These are phyloP conservation scores for Daboia siamensis DNA, from an alignment of 2,113 vertebrate species.

Conservation along the genomic window DNA sequence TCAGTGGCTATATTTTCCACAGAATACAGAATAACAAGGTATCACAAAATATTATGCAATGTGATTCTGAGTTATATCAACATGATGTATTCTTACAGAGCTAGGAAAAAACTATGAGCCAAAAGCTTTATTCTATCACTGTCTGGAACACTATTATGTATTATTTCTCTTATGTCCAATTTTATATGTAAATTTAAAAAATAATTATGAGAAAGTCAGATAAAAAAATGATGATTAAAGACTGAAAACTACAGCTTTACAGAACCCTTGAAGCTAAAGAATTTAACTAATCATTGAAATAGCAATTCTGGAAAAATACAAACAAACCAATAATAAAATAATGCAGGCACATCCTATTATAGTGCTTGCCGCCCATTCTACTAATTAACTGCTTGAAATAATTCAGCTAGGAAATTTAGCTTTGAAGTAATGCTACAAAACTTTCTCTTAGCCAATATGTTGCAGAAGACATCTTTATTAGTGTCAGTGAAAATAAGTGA, in stretches of 20 bases:
- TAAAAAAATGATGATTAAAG: slow-evolving; percentile 1
- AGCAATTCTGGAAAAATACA: not conserved
- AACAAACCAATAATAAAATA: not conserved
- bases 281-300: not conserved
- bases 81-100: not conserved
- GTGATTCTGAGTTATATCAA: not conserved
- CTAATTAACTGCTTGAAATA: not conserved
- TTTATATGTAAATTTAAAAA: slow-evolving; percentile 3
- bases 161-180: not conserved
- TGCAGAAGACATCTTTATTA: slow-evolving; percentile 30
- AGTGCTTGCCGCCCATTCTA: not conserved
- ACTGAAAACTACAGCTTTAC: not conserved
- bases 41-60: not conserved
- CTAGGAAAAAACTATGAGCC: not conserved
- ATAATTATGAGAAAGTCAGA: not conserved
- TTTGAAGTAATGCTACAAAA: not conserved
- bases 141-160: not conserved
- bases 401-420: not conserved
- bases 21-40: not conserved
- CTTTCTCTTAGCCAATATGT: slow-evolving; percentile 47
- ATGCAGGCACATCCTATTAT: not conserved
- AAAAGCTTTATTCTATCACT: not conserved
- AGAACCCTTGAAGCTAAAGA: slow-evolving; percentile 10
- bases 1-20: not conserved
- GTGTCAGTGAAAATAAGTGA: slow-evolving; percentile 40